Conservation (phyloP, 2,797 vertebrate species). For the Tragopan temminckii region DNA sequence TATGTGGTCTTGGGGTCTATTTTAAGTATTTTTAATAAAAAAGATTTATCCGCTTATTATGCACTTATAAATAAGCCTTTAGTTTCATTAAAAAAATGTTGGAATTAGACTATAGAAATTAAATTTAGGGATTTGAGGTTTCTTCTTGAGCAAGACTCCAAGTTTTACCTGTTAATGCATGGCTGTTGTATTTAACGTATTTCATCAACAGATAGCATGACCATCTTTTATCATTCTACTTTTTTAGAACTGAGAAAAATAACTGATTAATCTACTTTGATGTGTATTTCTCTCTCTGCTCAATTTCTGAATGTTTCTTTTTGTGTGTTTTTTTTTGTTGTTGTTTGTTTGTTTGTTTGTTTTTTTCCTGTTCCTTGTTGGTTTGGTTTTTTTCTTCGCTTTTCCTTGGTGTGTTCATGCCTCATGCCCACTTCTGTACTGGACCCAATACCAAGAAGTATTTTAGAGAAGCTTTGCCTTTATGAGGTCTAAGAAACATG, state of each 20-base stretch:
- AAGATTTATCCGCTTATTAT: neutral
- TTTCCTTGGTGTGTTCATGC: neutral
- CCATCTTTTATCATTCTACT: neutral
- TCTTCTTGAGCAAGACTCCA: neutral
- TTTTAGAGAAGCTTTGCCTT: neutral
- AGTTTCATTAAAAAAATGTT: neutral
- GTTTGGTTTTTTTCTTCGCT: neutral
- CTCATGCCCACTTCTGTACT: neutral
- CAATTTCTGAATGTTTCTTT: neutral
- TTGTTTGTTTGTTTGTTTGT: neutral
- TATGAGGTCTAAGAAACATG: neutral
- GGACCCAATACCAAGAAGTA: neutral
- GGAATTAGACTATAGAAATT: neutral
- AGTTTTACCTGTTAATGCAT: neutral
- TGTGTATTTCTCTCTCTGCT: neutral
- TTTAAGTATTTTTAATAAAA: neutral
- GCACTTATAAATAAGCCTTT: neutral
- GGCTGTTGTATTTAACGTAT: neutral
- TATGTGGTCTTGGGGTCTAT: neutral
- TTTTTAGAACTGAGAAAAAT: neutral
- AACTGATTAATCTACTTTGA: neutral
- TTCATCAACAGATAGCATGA: neutral
- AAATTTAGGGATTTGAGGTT: neutral
- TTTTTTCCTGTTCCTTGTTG: neutral
- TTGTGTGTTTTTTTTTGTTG: rapidly evolving